A percentile compares a stretch with the other conserved stretches of the same genome.
These are phyloP conservation scores for Leptinotarsa peninsularis DNA, from an alignment of 2,888 invertebrate species.

Conservation along the genomic window DNA sequence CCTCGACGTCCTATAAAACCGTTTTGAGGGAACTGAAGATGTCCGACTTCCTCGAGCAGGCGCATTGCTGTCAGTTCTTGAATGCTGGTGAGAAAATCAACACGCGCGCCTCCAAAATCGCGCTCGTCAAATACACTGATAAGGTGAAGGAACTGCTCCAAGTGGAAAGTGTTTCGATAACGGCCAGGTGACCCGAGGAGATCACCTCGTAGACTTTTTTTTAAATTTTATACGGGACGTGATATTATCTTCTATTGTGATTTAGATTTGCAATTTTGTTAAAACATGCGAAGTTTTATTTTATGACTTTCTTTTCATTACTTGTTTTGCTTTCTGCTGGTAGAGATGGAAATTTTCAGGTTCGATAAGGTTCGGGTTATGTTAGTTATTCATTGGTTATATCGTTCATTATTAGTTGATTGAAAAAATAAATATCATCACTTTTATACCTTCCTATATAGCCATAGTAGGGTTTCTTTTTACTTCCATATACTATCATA, in stretches of 20 bases:
- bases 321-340: constrained; percentile 28
- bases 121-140: constrained; percentile 86
- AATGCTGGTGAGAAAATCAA: constrained; percentile 84
- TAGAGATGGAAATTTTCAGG: constrained; percentile 6
- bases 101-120: constrained; percentile 83
- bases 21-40: constrained; percentile 79
- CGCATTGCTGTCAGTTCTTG: constrained; percentile 82
- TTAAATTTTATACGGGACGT: constrained; percentile 34
- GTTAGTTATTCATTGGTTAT: background rate
- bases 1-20: constrained; percentile 53
- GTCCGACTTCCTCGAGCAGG: constrained; percentile 83
- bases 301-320: constrained; percentile 17
- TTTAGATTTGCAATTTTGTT: constrained; percentile 47
- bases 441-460: no score
- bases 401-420: no score
- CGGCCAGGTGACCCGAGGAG: constrained; percentile 67
- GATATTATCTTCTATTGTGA: constrained; percentile 50
- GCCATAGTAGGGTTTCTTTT: no score
- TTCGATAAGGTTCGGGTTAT: background rate
- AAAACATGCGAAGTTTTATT: constrained; percentile 29
- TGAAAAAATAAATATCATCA: no score
- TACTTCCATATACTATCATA: no score
- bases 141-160: constrained; percentile 84
- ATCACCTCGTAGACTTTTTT: constrained; percentile 8
- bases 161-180: constrained; percentile 80